phyloP scores from a whole-genome alignment of 2,888 invertebrate genomes.

The Loripinus fragilis region DNA sequence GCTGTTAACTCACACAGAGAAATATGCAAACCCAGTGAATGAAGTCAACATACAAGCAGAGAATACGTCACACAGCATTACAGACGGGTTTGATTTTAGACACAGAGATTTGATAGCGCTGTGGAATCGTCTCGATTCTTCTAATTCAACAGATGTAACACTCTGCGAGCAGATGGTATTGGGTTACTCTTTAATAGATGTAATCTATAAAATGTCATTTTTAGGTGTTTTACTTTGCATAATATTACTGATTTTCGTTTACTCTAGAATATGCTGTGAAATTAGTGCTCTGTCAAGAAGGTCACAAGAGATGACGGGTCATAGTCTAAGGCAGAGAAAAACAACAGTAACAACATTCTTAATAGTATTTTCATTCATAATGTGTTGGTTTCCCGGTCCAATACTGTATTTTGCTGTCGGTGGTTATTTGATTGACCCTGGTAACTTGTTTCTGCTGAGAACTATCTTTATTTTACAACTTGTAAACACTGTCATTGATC shows the following conservation, averaged over 20 bases:
- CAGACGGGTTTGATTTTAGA: background rate
- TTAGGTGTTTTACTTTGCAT: no score
- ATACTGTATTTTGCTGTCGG: background rate
- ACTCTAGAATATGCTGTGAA: slow-evolving; percentile 1
- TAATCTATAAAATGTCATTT: background rate
- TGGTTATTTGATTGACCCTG: background rate
- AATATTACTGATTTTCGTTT: background rate
- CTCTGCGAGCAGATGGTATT: background rate
- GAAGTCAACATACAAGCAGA: background rate
- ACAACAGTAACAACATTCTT: background rate
- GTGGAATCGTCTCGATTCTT: no score
- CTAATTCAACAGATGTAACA: background rate
- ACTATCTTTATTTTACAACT: slow-evolving; percentile 6
- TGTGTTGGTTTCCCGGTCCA: background rate
- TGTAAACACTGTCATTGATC: background rate
- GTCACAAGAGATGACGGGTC: background rate
- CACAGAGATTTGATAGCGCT: no score
- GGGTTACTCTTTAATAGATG: background rate
- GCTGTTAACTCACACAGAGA: background rate
- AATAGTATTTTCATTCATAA: background rate
- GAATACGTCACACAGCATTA: background rate
- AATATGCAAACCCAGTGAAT: background rate
- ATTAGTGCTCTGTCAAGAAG: background rate
- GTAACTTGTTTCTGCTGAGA: background rate
- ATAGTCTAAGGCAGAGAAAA: background rate